Base-by-base conservation (phyloP, 2,113 vertebrate genomes). In the Aix galericulata region DNA sequence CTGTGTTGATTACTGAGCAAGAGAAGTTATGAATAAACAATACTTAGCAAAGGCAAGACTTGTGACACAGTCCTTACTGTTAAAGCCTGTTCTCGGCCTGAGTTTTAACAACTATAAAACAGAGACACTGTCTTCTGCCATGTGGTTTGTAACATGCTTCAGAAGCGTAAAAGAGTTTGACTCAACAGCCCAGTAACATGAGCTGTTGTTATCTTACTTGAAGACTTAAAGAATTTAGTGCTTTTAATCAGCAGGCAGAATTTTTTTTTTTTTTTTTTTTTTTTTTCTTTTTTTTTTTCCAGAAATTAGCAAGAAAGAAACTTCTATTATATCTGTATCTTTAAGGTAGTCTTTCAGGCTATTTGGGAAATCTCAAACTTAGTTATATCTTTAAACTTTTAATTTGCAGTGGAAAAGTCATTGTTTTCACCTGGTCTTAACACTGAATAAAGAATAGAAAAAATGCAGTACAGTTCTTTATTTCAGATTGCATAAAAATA, bases 401-500 rank as follows among this genome's bases (percentile, higher is more conserved):
- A 20, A 56, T 20, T 38, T 73, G 36, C 27, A 59, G 17, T 14
- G 86, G 20, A 34, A 79, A 87, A 80, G 9, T 8, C 8, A 36
- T 6, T 23, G 20, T 38, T 89, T 82, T 90, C 42, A 59, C 5
- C 2, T 2, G 14, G 4, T 63, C 40, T 80, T 60, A 81, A 72
- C 48, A n/a, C 9, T 44, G 26, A 94, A 85, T 1, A 21, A 88
- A 86, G 15, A 44, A 53, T 9, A 23, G 46, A 22, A 68, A 64
- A 9, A 62, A 44, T 17, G 20, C 42, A 82, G 29, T 17, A 53
- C 8, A 76, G 8, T 32, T 81, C 25, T 90, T 94, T 67, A 88
- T 93, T 97, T 90, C 42, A 91, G 36, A 88, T 79, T 71, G 12
- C 36, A 82, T 76, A 79, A 92, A 87, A 12, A 31, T 82, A 82